Percentiles rank a stretch among this genome's conserved stretches.
phyloP scores from a whole-genome alignment of 2,797 vertebrate species.

The Graptemys geographica region DNA sequence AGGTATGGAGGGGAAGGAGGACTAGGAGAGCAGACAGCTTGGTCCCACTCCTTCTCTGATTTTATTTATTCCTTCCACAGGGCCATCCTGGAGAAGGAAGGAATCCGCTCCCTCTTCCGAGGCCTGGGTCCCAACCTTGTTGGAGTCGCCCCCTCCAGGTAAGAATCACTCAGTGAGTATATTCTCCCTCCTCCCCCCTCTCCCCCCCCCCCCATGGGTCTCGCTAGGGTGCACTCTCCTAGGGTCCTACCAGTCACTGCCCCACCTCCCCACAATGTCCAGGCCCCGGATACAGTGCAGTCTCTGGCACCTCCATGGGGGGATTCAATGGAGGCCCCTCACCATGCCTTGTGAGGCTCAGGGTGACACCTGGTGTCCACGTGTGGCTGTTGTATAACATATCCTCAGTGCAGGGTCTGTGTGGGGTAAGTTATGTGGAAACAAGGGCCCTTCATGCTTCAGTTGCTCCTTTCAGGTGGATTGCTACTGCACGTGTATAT shows the following conservation, averaged over 20 bases:
- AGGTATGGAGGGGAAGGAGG: not conserved
- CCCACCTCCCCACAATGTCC: not conserved
- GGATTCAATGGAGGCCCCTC: not conserved
- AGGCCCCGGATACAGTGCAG: not conserved
- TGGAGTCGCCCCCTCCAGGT: constrained; percentile 79
- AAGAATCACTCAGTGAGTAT: not conserved
- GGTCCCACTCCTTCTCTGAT: not conserved
- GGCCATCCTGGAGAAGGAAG: constrained; percentile 76
- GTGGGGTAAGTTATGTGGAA: not conserved
- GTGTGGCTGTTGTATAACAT: not conserved
- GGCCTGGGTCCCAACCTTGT: constrained; percentile 76
- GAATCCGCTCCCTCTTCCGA: constrained; percentile 68
- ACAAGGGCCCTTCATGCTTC: not conserved
- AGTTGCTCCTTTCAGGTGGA: not conserved
- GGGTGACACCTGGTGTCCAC: not conserved
- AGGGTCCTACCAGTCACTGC: not conserved
- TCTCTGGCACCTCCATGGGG: not conserved
- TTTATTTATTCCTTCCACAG: constrained; percentile 9
- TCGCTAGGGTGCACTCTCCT: rapidly evolving
- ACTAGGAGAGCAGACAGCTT: not conserved
- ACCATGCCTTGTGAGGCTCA: not conserved
- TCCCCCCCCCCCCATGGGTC: not conserved
- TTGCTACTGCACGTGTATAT: not conserved
- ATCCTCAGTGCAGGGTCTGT: not conserved
- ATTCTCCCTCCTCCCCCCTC: not conserved